Conservation (phyloP, 2,888 invertebrate species). For the Anoplius nigerrimus region DNA sequence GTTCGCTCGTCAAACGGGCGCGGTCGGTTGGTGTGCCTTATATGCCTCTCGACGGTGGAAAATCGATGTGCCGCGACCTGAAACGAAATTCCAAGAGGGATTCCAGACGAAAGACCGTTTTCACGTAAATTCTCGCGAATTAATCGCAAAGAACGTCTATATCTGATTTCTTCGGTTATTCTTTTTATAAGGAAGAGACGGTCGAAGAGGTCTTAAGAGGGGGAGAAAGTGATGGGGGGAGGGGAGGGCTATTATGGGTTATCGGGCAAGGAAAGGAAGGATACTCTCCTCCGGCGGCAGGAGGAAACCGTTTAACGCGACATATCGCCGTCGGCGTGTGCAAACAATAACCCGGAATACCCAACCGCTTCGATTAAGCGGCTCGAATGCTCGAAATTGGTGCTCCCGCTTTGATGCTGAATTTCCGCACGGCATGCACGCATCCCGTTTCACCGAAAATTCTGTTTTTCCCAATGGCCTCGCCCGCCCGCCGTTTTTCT, state of each 20-base stretch:
- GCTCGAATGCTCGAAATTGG: slow-evolving; percentile 40
- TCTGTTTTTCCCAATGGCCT: slow-evolving; percentile 25
- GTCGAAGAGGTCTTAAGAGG: not conserved
- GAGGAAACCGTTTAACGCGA: not conserved
- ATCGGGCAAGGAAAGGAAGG: not conserved
- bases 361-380: slow-evolving; percentile 30
- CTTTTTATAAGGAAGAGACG: not conserved
- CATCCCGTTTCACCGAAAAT: slow-evolving; percentile 45
- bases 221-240: not conserved
- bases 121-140: slow-evolving; percentile 54
- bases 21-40: slow-evolving; percentile 50
- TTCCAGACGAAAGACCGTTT: slow-evolving; percentile 52
- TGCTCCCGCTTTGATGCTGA: slow-evolving; percentile 34
- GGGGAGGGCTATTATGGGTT: no score
- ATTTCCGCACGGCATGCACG: not conserved
- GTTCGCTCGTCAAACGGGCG: slow-evolving; percentile 51
- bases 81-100: slow-evolving; percentile 55
- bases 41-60: slow-evolving; percentile 42
- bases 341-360: slow-evolving; percentile 37
- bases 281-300: not conserved
- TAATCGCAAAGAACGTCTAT: slow-evolving; percentile 52
- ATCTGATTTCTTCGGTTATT: not conserved
- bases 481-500: slow-evolving; percentile 36
- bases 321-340: not conserved
- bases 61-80: slow-evolving; percentile 60